Evolutionary conservation across 2,797 vertebrate genomes (phyloP).

Genomic region (Chiloscyllium punctatum): DNA sequence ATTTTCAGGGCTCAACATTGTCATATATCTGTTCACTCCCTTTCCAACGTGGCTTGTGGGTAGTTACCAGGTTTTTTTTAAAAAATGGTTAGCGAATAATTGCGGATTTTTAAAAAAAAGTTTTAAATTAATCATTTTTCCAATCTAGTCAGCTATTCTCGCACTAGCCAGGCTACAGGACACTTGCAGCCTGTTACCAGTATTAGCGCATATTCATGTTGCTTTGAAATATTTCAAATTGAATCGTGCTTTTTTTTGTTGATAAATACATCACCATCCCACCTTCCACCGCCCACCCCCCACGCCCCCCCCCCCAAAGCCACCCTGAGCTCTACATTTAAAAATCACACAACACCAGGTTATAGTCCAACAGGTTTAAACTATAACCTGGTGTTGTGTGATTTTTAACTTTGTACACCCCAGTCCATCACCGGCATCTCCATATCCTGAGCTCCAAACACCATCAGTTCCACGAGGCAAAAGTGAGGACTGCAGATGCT

Average conservation of each 20-base stretch:
- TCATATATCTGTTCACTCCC: too few relatives aligned
- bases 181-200: background rate
- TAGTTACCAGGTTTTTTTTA: background rate
- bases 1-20: background rate
- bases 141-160: background rate
- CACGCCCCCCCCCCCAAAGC: too few relatives aligned
- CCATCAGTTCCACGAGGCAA: too few relatives aligned
- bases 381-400: too few relatives aligned
- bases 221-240: background rate
- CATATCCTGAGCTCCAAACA: too few relatives aligned
- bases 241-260: background rate
- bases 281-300: too few relatives aligned
- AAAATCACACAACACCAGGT: too few relatives aligned
- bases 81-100: background rate
- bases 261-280: background rate
- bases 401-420: too few relatives aligned
- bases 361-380: too few relatives aligned
- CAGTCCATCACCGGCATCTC: too few relatives aligned
- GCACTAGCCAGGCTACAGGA: background rate
- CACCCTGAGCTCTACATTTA: background rate
- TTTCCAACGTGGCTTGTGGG: background rate
- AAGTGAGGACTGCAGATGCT: too few relatives aligned
- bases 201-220: background rate
- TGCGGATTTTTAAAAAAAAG: background rate
- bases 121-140: background rate